Evolutionary conservation across 1,140 invertebrate species (phyloP).

Genomic region (Plectrocnemia conspersa): DNA sequence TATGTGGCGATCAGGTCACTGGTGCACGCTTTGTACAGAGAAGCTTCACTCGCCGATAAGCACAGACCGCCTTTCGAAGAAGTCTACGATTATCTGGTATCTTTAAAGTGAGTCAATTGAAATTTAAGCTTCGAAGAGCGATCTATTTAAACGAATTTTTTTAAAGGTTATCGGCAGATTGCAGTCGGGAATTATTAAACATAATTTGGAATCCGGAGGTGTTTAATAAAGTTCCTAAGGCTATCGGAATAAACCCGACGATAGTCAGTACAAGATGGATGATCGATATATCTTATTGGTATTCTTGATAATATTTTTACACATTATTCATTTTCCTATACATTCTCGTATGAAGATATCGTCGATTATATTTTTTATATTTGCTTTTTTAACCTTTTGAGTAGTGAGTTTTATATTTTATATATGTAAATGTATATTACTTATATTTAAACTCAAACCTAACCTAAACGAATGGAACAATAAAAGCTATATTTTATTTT

Average conservation of each 20-base stretch:
- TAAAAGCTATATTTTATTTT: too few species aligned
- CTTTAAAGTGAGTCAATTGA: slow-evolving; percentile 9
- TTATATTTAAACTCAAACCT: too few species aligned
- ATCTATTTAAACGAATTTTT: too few species aligned
- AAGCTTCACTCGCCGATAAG: slow-evolving; percentile 11
- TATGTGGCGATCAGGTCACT: slow-evolving; percentile 15
- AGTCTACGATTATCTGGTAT: slow-evolving; percentile 10
- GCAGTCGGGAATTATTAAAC: slow-evolving; percentile 9
- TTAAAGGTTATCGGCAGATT: slow-evolving; percentile 15
- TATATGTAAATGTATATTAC: too few species aligned
- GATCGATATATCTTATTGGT: slow-evolving; percentile 23
- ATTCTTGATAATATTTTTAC: background rate
- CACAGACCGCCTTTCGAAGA: slow-evolving; percentile 16
- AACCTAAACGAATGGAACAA: too few species aligned
- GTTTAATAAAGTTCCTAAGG: slow-evolving; percentile 14
- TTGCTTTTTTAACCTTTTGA: too few species aligned
- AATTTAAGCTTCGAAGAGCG: too few species aligned
- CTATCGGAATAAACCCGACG: slow-evolving; percentile 10
- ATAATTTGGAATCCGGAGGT: slow-evolving; percentile 7
- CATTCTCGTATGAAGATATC: background rate
- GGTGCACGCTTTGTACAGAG: slow-evolving; percentile 17
- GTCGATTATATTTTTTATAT: background rate
- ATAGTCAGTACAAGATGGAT: slow-evolving; percentile 14
- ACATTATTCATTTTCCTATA: background rate
- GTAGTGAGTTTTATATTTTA: too few species aligned